Conservation (phyloP, 2,113 vertebrate genomes). For the Carettochelys insculpta region DNA sequence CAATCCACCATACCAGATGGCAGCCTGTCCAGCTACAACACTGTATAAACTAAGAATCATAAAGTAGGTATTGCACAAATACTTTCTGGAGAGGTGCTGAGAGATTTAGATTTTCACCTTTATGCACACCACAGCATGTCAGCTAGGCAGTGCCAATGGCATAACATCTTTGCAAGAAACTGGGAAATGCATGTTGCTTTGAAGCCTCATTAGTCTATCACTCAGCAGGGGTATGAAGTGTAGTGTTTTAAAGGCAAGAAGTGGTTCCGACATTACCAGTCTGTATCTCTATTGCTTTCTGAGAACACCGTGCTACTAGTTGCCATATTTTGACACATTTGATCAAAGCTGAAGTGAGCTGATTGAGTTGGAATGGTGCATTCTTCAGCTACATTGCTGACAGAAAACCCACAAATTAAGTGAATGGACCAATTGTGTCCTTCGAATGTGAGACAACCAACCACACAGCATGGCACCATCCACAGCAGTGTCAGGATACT, state of each 20-base stretch:
- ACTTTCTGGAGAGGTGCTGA: not conserved
- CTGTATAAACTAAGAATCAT: slow-evolving; percentile 78
- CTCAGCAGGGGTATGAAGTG: not conserved
- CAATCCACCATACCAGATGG: slow-evolving; percentile 71
- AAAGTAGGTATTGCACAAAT: slow-evolving; percentile 76
- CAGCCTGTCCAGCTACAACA: slow-evolving; percentile 67
- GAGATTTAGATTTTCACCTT: not conserved
- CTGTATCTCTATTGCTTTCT: not conserved
- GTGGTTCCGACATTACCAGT: not conserved
- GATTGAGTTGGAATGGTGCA: not conserved
- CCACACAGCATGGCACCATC: not conserved
- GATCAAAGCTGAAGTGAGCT: not conserved
- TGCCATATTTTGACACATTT: not conserved
- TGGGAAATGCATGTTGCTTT: not conserved
- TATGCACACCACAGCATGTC: not conserved
- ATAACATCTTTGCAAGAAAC: not conserved
- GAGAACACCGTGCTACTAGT: not conserved
- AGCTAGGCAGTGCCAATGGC: not conserved
- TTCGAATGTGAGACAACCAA: not conserved
- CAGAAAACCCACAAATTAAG: not conserved
- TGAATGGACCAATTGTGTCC: not conserved
- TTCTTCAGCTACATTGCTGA: not conserved
- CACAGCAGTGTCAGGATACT: not conserved
- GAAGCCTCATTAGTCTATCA: not conserved
- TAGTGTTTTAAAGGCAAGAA: not conserved